A percentile compares a stretch with the other conserved stretches of the same genome.
Conservation (phyloP, 2,888 invertebrate species). For the Lobophora halterata region DNA sequence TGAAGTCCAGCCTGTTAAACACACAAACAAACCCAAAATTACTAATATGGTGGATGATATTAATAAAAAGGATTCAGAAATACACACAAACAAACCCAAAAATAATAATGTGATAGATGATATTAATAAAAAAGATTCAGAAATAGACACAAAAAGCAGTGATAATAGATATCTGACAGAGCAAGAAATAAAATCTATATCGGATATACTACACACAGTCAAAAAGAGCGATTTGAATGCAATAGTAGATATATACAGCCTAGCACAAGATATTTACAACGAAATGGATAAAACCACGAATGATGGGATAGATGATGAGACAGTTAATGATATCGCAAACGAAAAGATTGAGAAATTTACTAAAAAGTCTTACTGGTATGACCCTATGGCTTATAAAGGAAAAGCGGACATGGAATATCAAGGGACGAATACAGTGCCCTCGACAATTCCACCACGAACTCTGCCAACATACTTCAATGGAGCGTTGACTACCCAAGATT, state of each 20-base stretch:
- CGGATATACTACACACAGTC: slow-evolving; percentile 55
- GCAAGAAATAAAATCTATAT: slow-evolving; percentile 57
- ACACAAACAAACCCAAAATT: slow-evolving; percentile 15
- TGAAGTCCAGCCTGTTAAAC: slow-evolving; percentile 15
- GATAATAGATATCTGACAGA: slow-evolving; percentile 60
- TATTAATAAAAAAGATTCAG: neutral
- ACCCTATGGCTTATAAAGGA: slow-evolving; percentile 36
- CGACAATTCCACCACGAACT: slow-evolving; percentile 20
- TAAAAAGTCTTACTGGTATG: slow-evolving; percentile 50
- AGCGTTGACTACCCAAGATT: slow-evolving; percentile 37
- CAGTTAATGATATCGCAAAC: slow-evolving; percentile 19
- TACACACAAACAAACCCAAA: neutral
- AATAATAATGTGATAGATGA: too few species aligned
- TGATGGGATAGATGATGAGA: slow-evolving; percentile 36
- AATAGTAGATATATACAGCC: slow-evolving; percentile 64
- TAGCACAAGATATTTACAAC: slow-evolving; percentile 68
- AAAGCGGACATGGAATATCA: slow-evolving; percentile 35
- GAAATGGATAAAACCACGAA: slow-evolving; percentile 51
- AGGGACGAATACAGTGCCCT: slow-evolving; percentile 16
- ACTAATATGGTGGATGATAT: too few species aligned
- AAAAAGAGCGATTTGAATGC: slow-evolving; percentile 71
- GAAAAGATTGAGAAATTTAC: slow-evolving; percentile 11
- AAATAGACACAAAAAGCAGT: slow-evolving; percentile 13
- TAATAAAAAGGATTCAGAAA: neutral
- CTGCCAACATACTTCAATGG: slow-evolving; percentile 40